These are phyloP conservation scores for Plemyria rubiginata DNA, from an alignment of 2,888 invertebrate genomes.

Conservation along the genomic window DNA sequence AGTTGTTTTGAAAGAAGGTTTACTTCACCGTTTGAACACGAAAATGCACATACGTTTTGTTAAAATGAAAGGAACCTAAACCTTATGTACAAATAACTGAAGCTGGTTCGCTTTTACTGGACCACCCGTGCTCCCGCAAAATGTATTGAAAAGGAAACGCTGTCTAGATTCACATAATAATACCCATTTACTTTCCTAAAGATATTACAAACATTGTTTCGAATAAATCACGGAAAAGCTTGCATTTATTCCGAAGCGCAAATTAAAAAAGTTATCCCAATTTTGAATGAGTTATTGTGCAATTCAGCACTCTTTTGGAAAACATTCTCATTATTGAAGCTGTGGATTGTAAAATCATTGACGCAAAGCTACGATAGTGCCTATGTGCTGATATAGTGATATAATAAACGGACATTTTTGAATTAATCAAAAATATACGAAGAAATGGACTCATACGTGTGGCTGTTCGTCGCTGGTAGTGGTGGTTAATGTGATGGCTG, in stretches of 20 bases:
- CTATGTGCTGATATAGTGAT: conserved; percentile 17
- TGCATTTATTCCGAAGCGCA: conserved; percentile 75
- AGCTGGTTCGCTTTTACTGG: too few relatives aligned
- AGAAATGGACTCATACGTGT: conserved; percentile 34
- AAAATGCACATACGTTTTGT: too few relatives aligned
- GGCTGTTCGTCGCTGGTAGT: conserved; percentile 43
- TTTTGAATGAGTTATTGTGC: conserved; percentile 81
- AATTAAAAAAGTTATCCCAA: conserved; percentile 82
- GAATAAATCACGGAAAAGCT: conserved; percentile 75
- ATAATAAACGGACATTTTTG: neutral
- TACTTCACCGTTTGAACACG: too few relatives aligned
- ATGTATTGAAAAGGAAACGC: conserved; percentile 22
- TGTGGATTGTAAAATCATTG: conserved; percentile 29
- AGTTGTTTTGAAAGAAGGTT: too few relatives aligned
- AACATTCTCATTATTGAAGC: conserved; percentile 49
- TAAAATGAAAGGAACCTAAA: too few relatives aligned
- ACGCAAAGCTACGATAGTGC: conserved; percentile 26
- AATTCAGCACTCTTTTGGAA: conserved; percentile 63
- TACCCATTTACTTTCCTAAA: conserved; percentile 52
- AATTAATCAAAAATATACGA: neutral
- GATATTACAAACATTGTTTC: conserved; percentile 62
- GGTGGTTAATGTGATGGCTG: conserved; percentile 69
- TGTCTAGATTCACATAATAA: conserved; percentile 40
- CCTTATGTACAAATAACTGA: too few relatives aligned
- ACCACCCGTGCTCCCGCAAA: too few relatives aligned